These are phyloP conservation scores for Drosophila falleni DNA, from an alignment of 2,888 invertebrate species.

Conservation along the genomic window DNA sequence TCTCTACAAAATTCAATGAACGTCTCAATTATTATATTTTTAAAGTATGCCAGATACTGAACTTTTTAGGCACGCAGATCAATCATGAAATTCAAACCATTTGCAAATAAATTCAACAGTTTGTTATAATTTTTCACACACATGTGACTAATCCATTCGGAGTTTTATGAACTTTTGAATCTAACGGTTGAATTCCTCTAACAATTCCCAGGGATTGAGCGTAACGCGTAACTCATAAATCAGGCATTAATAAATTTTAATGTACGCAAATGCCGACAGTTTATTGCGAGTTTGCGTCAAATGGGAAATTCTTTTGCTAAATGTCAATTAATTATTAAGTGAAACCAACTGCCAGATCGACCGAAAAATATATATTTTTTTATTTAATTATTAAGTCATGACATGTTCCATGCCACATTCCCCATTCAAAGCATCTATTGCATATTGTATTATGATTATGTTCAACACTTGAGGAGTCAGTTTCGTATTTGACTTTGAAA, in stretches of 20 bases:
- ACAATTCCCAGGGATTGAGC: conserved; percentile 57
- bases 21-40: conserved; percentile 11
- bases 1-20: neutral
- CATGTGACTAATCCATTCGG: conserved; percentile 47
- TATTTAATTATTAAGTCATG: conserved; percentile 76
- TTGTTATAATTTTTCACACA: conserved; percentile 52
- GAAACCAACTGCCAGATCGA: conserved; percentile 37
- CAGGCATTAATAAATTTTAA: conserved; percentile 73
- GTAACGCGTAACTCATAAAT: conserved; percentile 64
- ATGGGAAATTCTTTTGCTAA: conserved; percentile 69
- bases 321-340: conserved; percentile 79
- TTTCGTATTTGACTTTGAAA: conserved; percentile 14
- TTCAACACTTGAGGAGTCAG: conserved; percentile 20
- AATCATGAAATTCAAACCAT: conserved; percentile 35
- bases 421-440: conserved; percentile 33
- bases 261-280: conserved; percentile 60
- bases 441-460: conserved; percentile 48
- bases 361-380: conserved; percentile 31
- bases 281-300: conserved; percentile 23
- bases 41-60: conserved; percentile 12
- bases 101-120: conserved; percentile 35
- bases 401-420: conserved; percentile 53
- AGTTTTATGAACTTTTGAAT: conserved; percentile 56
- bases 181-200: conserved; percentile 58
- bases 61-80: conserved; percentile 39